Evolutionary conservation across 2,113 vertebrate genomes (phyloP).

Genomic region (Tauraco erythrolophus): DNA sequence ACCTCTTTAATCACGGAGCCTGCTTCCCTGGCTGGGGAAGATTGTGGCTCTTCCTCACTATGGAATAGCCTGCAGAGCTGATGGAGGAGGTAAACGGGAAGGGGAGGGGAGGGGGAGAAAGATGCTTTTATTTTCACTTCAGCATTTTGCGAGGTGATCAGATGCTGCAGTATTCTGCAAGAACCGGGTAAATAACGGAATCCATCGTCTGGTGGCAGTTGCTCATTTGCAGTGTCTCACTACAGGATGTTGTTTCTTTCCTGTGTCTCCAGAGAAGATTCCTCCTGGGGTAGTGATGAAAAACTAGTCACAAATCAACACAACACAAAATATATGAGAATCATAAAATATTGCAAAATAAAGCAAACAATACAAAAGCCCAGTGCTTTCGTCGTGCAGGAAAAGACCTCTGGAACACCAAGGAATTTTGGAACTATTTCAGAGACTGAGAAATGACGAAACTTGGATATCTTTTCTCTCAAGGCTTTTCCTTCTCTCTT

Average conservation of each 20-base stretch:
- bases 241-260: conserved; percentile 16
- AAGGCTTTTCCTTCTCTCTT: neutral
- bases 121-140: neutral
- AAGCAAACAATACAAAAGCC: conserved; percentile 30
- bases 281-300: conserved; percentile 10
- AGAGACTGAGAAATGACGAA: conserved; percentile 9
- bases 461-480: conserved; percentile 14
- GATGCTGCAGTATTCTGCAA: neutral
- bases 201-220: neutral
- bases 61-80: neutral
- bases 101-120: neutral
- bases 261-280: conserved; percentile 23
- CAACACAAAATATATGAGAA: conserved; percentile 11
- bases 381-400: neutral
- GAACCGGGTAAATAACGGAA: neutral
- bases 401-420: conserved; percentile 36
- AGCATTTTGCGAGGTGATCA: neutral
- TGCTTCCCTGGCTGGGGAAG: neutral
- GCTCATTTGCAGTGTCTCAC: neutral
- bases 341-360: conserved; percentile 54
- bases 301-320: conserved; percentile 57
- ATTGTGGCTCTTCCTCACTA: neutral
- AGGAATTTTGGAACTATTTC: conserved; percentile 37
- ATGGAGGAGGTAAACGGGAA: neutral
- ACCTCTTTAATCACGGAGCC: neutral